phyloP scores from a whole-genome alignment of 2,888 invertebrate genomes.

The Erannis defoliaria region DNA sequence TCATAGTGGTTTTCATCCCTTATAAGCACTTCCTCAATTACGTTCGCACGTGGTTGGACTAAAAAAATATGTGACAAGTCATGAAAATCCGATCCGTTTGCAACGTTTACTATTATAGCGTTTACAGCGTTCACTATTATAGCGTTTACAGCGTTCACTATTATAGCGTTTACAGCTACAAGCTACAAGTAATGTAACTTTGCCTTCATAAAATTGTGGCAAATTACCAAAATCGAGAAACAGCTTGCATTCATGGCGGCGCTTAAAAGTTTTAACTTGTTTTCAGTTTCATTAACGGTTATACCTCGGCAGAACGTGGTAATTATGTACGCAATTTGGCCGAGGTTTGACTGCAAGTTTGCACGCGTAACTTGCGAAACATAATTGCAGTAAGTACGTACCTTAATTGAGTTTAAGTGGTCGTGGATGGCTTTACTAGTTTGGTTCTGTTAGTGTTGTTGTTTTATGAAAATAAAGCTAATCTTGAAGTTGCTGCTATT shows the following conservation, averaged over 20 bases:
- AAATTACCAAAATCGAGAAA: conserved; percentile 79
- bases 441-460: too few species aligned
- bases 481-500: too few species aligned
- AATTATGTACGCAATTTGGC: conserved; percentile 82
- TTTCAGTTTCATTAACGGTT: conserved; percentile 83
- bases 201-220: conserved; percentile 69
- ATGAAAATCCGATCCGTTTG: conserved; percentile 17
- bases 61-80: conserved; percentile 8
- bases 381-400: too few species aligned
- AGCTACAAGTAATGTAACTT: conserved; percentile 39
- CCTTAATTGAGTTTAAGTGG: too few species aligned
- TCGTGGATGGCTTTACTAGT: too few species aligned
- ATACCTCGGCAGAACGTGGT: conserved; percentile 77
- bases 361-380: conserved; percentile 1
- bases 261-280: conserved; percentile 81
- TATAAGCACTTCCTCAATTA: too few species aligned
- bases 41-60: not conserved
- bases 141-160: conserved; percentile 34
- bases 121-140: too few species aligned
- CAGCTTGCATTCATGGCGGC: conserved; percentile 81
- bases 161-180: conserved; percentile 35
- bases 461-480: too few species aligned
- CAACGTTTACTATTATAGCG: too few species aligned
- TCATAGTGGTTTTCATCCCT: too few species aligned
- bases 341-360: conserved; percentile 45